These are phyloP conservation scores for Carollia perspicillata DNA, from an alignment of 2,113 vertebrate genomes.

Conservation along the genomic window DNA sequence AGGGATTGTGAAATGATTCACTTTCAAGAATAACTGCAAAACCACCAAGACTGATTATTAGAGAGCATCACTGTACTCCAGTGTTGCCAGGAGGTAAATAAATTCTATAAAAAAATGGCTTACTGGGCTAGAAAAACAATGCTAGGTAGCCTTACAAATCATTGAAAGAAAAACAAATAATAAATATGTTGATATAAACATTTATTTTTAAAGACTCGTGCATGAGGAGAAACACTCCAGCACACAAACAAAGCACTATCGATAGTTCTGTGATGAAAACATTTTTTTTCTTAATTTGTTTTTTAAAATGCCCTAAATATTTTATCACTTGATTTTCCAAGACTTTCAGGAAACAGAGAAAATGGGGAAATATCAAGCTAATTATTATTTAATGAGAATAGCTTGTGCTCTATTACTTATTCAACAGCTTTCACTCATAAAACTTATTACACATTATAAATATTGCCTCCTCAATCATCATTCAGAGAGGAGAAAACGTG, in stretches of 20 bases:
- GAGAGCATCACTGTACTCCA: neutral
- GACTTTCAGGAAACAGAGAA: neutral
- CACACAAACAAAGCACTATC: neutral
- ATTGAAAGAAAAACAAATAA: neutral
- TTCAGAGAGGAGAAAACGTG: neutral
- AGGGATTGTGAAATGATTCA: neutral
- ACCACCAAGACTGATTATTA: neutral
- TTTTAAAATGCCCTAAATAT: neutral
- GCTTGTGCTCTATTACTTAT: constrained; percentile 29
- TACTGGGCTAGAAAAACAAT: neutral
- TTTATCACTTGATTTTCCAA: neutral
- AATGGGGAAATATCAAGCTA: constrained; percentile 15
- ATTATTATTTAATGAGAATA: constrained; percentile 43
- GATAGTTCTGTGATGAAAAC: neutral
- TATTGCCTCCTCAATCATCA: constrained; percentile 44
- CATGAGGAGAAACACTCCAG: neutral
- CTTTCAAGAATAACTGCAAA: neutral
- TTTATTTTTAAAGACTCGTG: neutral
- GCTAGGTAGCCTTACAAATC: neutral
- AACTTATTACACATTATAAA: constrained; percentile 36
- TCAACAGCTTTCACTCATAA: constrained; percentile 7
- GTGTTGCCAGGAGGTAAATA: neutral
- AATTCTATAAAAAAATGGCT: neutral
- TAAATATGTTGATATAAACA: neutral
- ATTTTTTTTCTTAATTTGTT: neutral